phyloP scores from a whole-genome alignment of 2,888 invertebrate species.

The Parasteatoda lunata region DNA sequence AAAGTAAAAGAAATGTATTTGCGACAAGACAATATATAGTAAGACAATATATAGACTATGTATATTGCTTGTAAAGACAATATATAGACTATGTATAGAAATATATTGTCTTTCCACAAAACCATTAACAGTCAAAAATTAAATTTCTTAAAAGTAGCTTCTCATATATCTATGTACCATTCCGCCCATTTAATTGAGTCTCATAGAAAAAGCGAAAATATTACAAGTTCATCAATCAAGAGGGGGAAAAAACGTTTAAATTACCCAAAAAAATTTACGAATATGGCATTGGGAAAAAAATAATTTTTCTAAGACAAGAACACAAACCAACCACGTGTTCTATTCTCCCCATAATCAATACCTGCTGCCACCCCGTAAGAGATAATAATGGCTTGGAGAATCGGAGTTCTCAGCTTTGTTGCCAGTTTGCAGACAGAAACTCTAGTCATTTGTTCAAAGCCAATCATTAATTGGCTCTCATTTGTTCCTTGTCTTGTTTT shows the following conservation, averaged over 20 bases:
- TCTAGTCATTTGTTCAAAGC: conserved; percentile 64
- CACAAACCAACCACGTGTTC: conserved; percentile 25
- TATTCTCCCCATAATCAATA: conserved; percentile 55
- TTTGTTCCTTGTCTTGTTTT: conserved; percentile 62
- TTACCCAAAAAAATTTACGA: not conserved
- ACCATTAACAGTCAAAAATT: no score
- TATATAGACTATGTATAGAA: no score
- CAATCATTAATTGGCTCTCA: conserved; percentile 67
- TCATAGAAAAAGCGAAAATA: conserved; percentile 32
- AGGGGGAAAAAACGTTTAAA: not conserved
- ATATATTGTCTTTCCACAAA: no score
- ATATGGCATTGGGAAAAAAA: conserved; percentile 3
- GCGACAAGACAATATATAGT: no score
- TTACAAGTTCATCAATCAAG: conserved; percentile 45
- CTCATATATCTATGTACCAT: not conserved
- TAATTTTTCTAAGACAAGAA: conserved; percentile 10
- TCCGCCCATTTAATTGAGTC: conserved; percentile 36
- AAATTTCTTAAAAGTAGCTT: no score
- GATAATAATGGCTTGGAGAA: conserved; percentile 65
- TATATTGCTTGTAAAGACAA: no score
- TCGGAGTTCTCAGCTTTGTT: conserved; percentile 67
- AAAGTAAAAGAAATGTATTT: no score
- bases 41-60: no score
- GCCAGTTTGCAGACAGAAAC: conserved; percentile 55
- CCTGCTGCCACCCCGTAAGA: conserved; percentile 54